phyloP scores from a whole-genome alignment of 2,888 invertebrate genomes.

The Junonia oenone region DNA sequence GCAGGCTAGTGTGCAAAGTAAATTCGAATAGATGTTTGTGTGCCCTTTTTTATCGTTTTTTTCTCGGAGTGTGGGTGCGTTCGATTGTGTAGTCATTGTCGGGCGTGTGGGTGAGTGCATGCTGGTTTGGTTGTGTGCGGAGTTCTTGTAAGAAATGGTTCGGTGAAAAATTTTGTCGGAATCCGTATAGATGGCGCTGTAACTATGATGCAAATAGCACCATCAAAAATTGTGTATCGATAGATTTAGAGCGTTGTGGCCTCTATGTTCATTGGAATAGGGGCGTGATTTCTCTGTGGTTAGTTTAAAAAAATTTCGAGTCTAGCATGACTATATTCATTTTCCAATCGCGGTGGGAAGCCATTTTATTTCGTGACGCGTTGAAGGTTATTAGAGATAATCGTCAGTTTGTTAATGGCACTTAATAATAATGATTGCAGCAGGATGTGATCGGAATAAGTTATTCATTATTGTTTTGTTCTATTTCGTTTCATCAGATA shows the following conservation, averaged over 20 bases:
- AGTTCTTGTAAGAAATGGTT: slow-evolving; percentile 78
- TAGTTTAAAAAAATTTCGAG: slow-evolving; percentile 26
- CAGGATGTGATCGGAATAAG: slow-evolving; percentile 20
- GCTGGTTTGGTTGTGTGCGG: slow-evolving; percentile 43
- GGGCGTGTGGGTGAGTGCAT: slow-evolving; percentile 43
- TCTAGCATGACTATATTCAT: slow-evolving; percentile 27
- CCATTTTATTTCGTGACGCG: slow-evolving; percentile 31
- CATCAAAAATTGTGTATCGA: slow-evolving; percentile 58
- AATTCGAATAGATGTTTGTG: slow-evolving; percentile 49
- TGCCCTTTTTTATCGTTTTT: slow-evolving; percentile 76
- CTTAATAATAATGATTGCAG: slow-evolving; percentile 23
- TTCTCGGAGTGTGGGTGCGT: slow-evolving; percentile 74
- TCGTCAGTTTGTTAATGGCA: slow-evolving; percentile 26
- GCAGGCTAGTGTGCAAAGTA: slow-evolving; percentile 34
- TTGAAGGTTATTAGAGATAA: slow-evolving; percentile 30
- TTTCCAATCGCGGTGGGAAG: slow-evolving; percentile 31
- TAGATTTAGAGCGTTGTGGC: neutral
- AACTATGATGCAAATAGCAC: slow-evolving; percentile 50
- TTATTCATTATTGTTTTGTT: neutral
- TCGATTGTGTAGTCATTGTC: slow-evolving; percentile 58
- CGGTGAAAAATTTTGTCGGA: slow-evolving; percentile 72
- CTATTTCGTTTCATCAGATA: neutral
- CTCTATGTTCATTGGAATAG: slow-evolving; percentile 35
- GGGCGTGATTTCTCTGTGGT: slow-evolving; percentile 31
- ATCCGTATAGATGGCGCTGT: slow-evolving; percentile 74